Conservation (phyloP, 2,888 invertebrate genomes). For the Acronicta aceris region DNA sequence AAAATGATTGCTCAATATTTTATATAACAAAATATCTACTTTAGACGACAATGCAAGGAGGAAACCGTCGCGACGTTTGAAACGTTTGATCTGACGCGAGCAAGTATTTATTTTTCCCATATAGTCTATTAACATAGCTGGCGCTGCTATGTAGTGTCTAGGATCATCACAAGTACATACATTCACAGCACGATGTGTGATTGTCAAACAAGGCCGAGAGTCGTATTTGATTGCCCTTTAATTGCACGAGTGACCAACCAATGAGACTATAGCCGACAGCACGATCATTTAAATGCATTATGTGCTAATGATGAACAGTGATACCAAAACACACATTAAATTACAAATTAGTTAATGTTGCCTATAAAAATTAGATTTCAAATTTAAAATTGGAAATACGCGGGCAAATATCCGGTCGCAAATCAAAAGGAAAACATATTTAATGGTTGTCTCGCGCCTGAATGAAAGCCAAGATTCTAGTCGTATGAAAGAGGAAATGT, state of each 20-base stretch:
- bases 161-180: slow-evolving; percentile 19
- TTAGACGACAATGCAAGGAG: neutral
- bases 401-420: slow-evolving; percentile 35
- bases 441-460: neutral
- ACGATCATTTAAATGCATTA: neutral
- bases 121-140: slow-evolving; percentile 28
- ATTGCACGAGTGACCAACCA: slow-evolving; percentile 9
- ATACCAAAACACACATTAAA: neutral
- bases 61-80: slow-evolving; percentile 24
- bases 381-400: slow-evolving; percentile 26
- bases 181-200: slow-evolving; percentile 1
- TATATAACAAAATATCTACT: too few relatives aligned
- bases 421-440: slow-evolving; percentile 14
- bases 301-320: neutral
- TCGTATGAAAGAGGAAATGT: slow-evolving; percentile 31
- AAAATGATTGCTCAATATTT: too few relatives aligned
- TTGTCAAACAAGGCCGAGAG: slow-evolving; percentile 12
- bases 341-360: too few relatives aligned
- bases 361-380: slow-evolving; percentile 22
- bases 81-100: slow-evolving; percentile 19
- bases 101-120: slow-evolving; percentile 41
- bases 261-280: neutral
- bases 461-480: slow-evolving; percentile 2
- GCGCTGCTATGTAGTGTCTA: slow-evolving; percentile 16
- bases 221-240: slow-evolving; percentile 17